Percentiles rank a stretch among this genome's conserved stretches.
Conservation (phyloP, 2,888 invertebrate species). For the Clanis bilineata region DNA sequence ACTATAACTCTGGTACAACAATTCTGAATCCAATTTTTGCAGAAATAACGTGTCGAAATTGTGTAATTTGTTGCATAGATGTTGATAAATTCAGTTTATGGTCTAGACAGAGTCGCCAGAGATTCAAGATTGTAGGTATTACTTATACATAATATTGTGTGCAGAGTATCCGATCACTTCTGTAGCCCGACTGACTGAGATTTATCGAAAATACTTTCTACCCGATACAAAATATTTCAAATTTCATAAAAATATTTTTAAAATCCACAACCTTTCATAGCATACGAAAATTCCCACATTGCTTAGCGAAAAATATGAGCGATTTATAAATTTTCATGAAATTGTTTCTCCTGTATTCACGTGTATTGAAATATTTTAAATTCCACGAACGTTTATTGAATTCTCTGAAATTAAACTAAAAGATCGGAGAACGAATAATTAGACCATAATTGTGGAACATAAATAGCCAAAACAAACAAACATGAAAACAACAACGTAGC, state of each 20-base stretch:
- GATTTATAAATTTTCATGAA: too few relatives aligned
- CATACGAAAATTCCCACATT: not conserved
- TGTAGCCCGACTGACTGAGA: not conserved
- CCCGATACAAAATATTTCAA: not conserved
- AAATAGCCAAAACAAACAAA: too few relatives aligned
- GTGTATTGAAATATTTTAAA: too few relatives aligned
- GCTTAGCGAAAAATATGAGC: not conserved
- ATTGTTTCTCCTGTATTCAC: too few relatives aligned
- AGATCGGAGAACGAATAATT: too few relatives aligned
- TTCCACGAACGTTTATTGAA: not conserved
- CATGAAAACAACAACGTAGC: too few relatives aligned
- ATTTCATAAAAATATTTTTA: not conserved
- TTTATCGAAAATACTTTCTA: not conserved
- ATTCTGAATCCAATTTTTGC: too few relatives aligned
- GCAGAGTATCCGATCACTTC: not conserved
- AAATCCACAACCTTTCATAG: not conserved
- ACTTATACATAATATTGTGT: not conserved
- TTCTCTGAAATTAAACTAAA: too few relatives aligned
- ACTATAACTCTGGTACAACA: too few relatives aligned
- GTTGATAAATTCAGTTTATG: constrained; percentile 20
- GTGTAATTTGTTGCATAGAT: constrained; percentile 28
- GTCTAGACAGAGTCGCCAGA: constrained; percentile 24
- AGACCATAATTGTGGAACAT: too few relatives aligned
- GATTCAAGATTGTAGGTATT: constrained; percentile 24
- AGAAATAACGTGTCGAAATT: not conserved